Base-by-base conservation (phyloP, 2,113 vertebrate genomes). In the Phylloscopus trochilus region DNA sequence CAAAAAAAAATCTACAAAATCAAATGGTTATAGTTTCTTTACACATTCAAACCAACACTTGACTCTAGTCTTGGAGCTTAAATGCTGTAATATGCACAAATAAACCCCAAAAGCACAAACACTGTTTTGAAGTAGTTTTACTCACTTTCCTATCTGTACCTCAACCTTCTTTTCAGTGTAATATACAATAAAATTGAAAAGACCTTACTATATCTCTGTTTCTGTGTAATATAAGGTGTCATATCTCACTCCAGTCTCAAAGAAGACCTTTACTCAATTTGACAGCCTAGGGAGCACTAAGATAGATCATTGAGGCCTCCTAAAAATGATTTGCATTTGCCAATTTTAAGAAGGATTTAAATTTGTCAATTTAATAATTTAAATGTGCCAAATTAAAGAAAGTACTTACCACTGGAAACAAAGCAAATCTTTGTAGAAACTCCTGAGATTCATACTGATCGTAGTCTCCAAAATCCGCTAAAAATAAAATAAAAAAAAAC, bases 391-490 rank as follows among this genome's bases (percentile, higher is more conserved):
- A 66, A 69, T 87, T 84, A 74, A 92, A 81, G 28, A 44, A 47
- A 90, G 13, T 91, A 75, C 99, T 99, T 98, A 99, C 99, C 97
- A 99, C 99, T 80, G 99, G 99, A 95, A 99, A 98, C 75, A 99
- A 98, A 92, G 98, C 99, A 97, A 99, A 99, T 97, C 99, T 99
- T 97, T 99, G 98, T 35, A 99, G 98, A 96, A 99, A 99, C 78
- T 99, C 99, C 95, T 99, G 99, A 77, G 99, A 99, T 95, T 99
- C 99, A 98, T 99, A 99, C 52, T 98, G 98, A 97, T 98, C 98
- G 87, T 99, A 99, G 97, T 99, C 99, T 96, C 99, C 99, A 97
- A 99, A 99, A 97, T 99, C 99, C 97, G 99, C 99, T 99, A 96
- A 86, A 93, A 78, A 93, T 43, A 91, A 41, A 41, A 41, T 43